Percentiles rank a stretch among this genome's conserved stretches.
Conservation (phyloP, 2,888 invertebrate genomes). For the Spatulosminthurus flaviceps region DNA sequence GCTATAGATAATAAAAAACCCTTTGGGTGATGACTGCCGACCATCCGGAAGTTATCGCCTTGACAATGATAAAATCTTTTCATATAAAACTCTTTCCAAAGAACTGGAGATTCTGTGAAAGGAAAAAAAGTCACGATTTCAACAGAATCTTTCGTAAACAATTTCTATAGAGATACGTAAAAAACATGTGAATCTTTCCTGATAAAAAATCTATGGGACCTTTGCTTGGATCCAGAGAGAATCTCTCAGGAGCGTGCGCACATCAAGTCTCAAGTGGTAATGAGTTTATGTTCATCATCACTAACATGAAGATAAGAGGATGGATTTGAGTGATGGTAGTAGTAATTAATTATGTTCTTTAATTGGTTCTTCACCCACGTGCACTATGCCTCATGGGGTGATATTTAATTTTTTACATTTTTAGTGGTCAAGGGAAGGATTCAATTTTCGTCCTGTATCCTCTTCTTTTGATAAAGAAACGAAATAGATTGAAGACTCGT, state of each 20-base stretch:
- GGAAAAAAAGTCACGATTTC: no score
- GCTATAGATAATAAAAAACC: no score
- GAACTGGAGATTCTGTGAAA: no score
- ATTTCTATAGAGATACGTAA: no score
- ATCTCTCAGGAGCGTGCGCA: neutral
- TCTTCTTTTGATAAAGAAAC: neutral
- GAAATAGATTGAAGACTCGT: neutral
- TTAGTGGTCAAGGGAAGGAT: neutral
- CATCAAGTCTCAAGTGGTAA: neutral
- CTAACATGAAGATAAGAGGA: neutral
- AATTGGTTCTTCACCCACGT: neutral
- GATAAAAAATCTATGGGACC: no score
- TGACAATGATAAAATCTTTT: neutral
- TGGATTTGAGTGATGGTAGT: neutral
- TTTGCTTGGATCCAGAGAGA: no score
- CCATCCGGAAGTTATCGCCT: constrained; percentile 1
- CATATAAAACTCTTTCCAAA: no score
- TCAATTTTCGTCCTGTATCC: no score
- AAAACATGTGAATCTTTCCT: no score
- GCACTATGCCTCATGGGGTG: neutral
- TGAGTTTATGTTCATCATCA: neutral
- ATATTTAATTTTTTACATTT: neutral
- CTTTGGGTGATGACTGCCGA: neutral
- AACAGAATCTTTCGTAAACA: no score
- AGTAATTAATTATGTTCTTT: neutral